Evolutionary conservation across 2,113 vertebrate species (phyloP), one percentile per base, ranked within the genome.

Genomic region (Datnioides undecimradiatus): DNA sequence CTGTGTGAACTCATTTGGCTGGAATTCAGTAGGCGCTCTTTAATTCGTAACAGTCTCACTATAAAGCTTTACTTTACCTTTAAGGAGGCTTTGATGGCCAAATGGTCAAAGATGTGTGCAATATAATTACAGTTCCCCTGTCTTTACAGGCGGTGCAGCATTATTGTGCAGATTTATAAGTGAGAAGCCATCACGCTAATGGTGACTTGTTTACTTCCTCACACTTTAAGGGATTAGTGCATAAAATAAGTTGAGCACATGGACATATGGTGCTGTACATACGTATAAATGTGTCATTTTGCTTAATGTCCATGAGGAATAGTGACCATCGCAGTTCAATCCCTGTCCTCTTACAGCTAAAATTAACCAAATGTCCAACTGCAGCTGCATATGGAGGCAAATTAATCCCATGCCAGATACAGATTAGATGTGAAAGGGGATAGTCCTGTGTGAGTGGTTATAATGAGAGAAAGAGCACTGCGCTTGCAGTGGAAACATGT

Each of bases 351-450:
- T 34, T 21, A 51, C 23, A 70, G 57, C 67, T 88, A 80, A 90
- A 87, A 85, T 83, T 33, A 86, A 85, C 64, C 72, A 58, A 49
- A 33, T 76, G 49, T 66, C 57, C 65, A 58, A 49, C 46, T 71
- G 49, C 76, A 73, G 73, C 72, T 80, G 68, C 41, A 57, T 62
- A 49, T 54, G 34, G 67, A 68, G 59, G 6, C 70, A 68, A 58
- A 90, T 82, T 67, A 82, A 89, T 83, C 81, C 71, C 76, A 64
- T 13, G 27, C 36, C 60, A 57, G 79, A 77, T 85, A 41, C 27
- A 86, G 80, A 89, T 90, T 90, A 86, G 43, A 82, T 62, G 36
- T 62, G 73, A 69, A 57, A 76, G 49, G 8, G 62, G 29, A 21
- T 55, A 79, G 64, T 59, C 17, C 57, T 72, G 58, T 65, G 73